These are phyloP conservation scores for Steinernema feltiae DNA, from an alignment of 1,140 invertebrate species.

Conservation along the genomic window DNA sequence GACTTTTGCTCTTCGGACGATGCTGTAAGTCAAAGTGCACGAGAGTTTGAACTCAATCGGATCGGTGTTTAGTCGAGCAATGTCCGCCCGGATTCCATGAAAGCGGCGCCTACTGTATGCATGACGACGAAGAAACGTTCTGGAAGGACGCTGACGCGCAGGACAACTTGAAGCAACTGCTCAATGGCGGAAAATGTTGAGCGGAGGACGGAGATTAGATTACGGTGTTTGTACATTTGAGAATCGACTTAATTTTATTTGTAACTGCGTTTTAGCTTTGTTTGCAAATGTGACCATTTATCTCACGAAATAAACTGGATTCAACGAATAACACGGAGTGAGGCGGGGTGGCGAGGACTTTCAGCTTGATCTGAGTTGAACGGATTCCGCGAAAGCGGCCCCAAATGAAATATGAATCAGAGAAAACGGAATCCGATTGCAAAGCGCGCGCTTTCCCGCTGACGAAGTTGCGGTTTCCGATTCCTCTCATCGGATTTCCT, in stretches of 20 bases:
- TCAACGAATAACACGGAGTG: too few relatives aligned
- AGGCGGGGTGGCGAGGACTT: too few relatives aligned
- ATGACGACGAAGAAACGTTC: constrained; percentile 53
- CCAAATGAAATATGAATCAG: too few relatives aligned
- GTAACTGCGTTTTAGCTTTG: constrained; percentile 1
- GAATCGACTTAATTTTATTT: neutral
- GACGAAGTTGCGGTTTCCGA: too few relatives aligned
- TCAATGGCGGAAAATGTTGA: constrained; percentile 48
- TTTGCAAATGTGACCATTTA: too few relatives aligned
- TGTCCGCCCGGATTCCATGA: constrained; percentile 51
- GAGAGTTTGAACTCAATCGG: constrained; percentile 4
- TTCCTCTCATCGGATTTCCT: neutral
- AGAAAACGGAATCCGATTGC: too few relatives aligned
- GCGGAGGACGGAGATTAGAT: neutral
- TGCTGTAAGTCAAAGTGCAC: too few relatives aligned
- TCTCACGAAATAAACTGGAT: too few relatives aligned
- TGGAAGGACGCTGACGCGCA: constrained; percentile 45
- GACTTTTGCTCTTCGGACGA: constrained; percentile 50
- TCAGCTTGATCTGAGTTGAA: neutral
- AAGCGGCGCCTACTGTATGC: constrained; percentile 45
- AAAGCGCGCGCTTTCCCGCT: too few relatives aligned
- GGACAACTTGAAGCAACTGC: constrained; percentile 41
- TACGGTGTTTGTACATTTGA: neutral
- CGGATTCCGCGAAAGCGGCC: too few relatives aligned
- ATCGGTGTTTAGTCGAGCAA: constrained; percentile 41